phyloP scores from a whole-genome alignment of 2,797 vertebrate genomes.

The Gobionotothen gibberifrons region DNA sequence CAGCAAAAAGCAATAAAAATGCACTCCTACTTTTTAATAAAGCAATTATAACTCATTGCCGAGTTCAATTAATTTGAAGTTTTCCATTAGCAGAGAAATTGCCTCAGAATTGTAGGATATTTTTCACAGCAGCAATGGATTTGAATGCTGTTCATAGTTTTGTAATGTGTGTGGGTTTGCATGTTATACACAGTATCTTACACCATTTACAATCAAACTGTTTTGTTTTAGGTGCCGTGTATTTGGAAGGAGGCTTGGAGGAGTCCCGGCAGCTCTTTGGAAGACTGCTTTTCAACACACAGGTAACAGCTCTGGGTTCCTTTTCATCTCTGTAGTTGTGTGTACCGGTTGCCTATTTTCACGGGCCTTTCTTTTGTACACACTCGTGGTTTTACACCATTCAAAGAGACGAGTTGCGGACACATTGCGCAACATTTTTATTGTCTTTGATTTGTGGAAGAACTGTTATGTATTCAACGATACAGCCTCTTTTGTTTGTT shows the following conservation, averaged over 20 bases:
- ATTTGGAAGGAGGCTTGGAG: slow-evolving; percentile 94
- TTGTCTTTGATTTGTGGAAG: slow-evolving; percentile 21
- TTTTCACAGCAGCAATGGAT: slow-evolving; percentile 25
- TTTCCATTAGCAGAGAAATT: slow-evolving; percentile 73
- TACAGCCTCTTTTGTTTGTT: slow-evolving; percentile 26
- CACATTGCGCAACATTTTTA: slow-evolving; percentile 19
- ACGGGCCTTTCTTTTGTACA: not conserved
- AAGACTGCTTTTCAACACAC: slow-evolving; percentile 92
- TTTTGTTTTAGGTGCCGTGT: slow-evolving; percentile 90
- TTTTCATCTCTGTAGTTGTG: not conserved
- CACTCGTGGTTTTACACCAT: not conserved
- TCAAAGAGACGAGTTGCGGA: slow-evolving; percentile 19
- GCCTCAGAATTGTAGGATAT: slow-evolving; percentile 49
- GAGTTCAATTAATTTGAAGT: slow-evolving; percentile 76
- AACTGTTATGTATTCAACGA: slow-evolving; percentile 2
- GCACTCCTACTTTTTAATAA: slow-evolving; percentile 78
- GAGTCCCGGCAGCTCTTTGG: slow-evolving; percentile 95
- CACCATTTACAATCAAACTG: not conserved
- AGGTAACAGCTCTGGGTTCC: slow-evolving; percentile 81
- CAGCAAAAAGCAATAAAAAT: slow-evolving; percentile 75
- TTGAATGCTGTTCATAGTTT: slow-evolving; percentile 20
- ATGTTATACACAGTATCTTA: not conserved
- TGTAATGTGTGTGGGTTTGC: slow-evolving; percentile 5
- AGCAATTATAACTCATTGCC: slow-evolving; percentile 81
- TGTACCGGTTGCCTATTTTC: not conserved